Percentiles rank a stretch among this genome's conserved stretches.
These are phyloP conservation scores for Sebastes trivittatus DNA, from an alignment of 2,797 vertebrate species.

Conservation along the genomic window DNA sequence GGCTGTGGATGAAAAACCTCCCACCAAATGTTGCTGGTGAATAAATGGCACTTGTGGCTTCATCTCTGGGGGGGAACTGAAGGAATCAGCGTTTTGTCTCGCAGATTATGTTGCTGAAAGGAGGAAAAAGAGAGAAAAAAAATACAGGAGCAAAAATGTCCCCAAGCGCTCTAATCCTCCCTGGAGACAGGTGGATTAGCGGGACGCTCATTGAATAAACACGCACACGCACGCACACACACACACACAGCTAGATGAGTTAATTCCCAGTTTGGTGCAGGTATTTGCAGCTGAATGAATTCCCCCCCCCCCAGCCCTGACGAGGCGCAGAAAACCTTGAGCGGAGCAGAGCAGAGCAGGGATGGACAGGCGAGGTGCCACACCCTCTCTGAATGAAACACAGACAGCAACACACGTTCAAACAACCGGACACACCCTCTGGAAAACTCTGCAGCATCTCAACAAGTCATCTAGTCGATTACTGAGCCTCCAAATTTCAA, in stretches of 20 bases:
- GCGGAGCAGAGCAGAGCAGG: neutral
- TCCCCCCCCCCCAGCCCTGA: neutral
- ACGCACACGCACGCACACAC: neutral
- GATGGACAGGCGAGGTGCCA: constrained; percentile 38
- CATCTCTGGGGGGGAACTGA: neutral
- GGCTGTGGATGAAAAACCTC: neutral
- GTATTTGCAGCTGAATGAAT: constrained; percentile 28
- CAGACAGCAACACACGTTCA: neutral
- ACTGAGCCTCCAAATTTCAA: neutral
- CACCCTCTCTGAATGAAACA: constrained; percentile 48
- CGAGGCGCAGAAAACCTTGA: neutral
- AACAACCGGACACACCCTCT: neutral
- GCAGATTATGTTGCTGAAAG: constrained; percentile 30
- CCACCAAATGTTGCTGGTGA: neutral
- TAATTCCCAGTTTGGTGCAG: constrained; percentile 35
- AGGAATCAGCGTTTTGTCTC: constrained; percentile 4
- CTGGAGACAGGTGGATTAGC: constrained; percentile 67
- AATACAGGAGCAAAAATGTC: constrained; percentile 46
- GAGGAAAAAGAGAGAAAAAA: neutral
- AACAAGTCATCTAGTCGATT: neutral
- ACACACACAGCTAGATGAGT: constrained; percentile 1
- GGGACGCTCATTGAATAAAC: constrained; percentile 34
- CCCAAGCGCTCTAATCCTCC: constrained; percentile 60
- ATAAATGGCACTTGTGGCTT: neutral
- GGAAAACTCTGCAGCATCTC: neutral